A percentile compares a stretch with the other conserved stretches of the same genome.
These are phyloP conservation scores for Orthonevra nobilis DNA, from an alignment of 2,888 invertebrate species.

Conservation along the genomic window DNA sequence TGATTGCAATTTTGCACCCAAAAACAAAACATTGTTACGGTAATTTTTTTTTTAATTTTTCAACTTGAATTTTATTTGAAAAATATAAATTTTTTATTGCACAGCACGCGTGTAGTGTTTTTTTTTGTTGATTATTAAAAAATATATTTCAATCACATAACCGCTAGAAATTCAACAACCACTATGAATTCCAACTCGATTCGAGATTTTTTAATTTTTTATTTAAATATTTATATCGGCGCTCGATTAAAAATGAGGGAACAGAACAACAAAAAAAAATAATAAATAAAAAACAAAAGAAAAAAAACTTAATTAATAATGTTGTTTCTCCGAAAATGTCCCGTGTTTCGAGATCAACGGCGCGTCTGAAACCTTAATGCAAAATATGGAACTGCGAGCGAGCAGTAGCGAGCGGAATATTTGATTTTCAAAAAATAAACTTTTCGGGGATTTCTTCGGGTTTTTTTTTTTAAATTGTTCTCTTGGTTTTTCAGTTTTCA, in stretches of 20 bases:
- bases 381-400: conserved; percentile 53
- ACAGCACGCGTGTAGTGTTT: neutral
- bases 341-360: conserved; percentile 27
- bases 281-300: too few species aligned
- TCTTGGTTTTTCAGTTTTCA: too few species aligned
- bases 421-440: conserved; percentile 48
- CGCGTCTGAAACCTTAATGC: conserved; percentile 38
- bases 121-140: neutral
- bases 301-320: too few species aligned
- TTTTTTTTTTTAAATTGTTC: too few species aligned
- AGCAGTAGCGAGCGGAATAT: conserved; percentile 54
- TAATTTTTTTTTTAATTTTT: neutral
- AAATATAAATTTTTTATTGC: neutral
- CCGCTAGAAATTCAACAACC: neutral
- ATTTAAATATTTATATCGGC: neutral
- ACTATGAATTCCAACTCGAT: conserved; percentile 7
- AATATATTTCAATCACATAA: conserved; percentile 18
- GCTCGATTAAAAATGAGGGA: neutral
- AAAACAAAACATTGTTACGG: conserved; percentile 52
- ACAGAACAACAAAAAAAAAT: too few species aligned
- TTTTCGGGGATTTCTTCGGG: too few species aligned
- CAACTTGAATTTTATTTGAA: neutral
- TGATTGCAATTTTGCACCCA: conserved; percentile 54
- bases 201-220: neutral
- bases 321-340: conserved; percentile 34